A percentile compares a stretch with the other conserved stretches of the same genome.
These are phyloP conservation scores for Digitonthophagus gazella DNA, from an alignment of 2,888 invertebrate species.

Conservation along the genomic window DNA sequence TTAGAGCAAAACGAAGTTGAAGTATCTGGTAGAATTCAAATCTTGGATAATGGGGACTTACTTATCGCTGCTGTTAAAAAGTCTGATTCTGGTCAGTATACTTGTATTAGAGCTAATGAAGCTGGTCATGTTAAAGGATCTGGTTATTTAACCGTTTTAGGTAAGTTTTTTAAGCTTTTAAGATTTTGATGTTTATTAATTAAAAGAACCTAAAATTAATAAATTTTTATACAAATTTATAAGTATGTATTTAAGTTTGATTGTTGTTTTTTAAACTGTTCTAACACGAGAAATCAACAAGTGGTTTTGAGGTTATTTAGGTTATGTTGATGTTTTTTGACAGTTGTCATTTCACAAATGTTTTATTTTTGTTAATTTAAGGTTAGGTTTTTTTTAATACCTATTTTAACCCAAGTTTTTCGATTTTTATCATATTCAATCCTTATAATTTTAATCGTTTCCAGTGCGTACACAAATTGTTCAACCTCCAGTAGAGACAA, in stretches of 20 bases:
- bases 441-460: not conserved
- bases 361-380: constrained; percentile 16
- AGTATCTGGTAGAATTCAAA: constrained; percentile 75
- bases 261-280: not conserved
- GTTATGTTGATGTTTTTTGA: too few relatives aligned
- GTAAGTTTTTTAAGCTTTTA: constrained; percentile 61
- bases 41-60: constrained; percentile 83
- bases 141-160: constrained; percentile 79
- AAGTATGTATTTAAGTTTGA: not conserved
- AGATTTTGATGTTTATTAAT: constrained; percentile 31
- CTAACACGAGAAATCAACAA: too few relatives aligned
- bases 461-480: constrained; percentile 90
- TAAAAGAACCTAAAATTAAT: constrained; percentile 25
- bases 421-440: constrained; percentile 3
- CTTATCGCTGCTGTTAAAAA: constrained; percentile 82
- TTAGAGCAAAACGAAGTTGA: constrained; percentile 62
- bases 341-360: too few relatives aligned
- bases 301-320: too few relatives aligned
- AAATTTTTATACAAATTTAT: not conserved
- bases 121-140: constrained; percentile 83
- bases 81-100: constrained; percentile 84
- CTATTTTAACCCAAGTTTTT: too few relatives aligned
- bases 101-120: constrained; percentile 84
- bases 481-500: constrained; percentile 88
- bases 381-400: too few relatives aligned